Evolutionary conservation across 1,140 invertebrate genomes (phyloP), one percentile per base, ranked within the genome.

Genomic region (Drosophila sechellia): DNA sequence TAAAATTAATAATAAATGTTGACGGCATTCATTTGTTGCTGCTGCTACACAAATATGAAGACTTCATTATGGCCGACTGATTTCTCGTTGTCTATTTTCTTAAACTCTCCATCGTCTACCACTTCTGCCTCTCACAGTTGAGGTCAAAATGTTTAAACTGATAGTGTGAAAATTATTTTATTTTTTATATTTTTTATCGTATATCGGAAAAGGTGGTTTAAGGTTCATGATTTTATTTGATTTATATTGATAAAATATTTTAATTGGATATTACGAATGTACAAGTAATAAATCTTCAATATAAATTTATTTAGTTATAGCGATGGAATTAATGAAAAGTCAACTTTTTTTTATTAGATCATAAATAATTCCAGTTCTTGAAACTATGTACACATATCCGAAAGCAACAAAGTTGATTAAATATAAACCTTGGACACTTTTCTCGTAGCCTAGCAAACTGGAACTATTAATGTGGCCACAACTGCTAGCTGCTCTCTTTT

Each of bases 1-100:
- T 87, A 89, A 89, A 89, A 89, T 87, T 89, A 87, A 89, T 87
- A 87, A 89, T 87, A 72, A 84, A 87, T 87, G 84, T 53, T 71
- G 70, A 76, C 75, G 60, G 65, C 56, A 74, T 79, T 78, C 61
- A 81, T 85, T 87, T 79, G 70, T 69, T 61, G 64, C 63, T 81
- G 61, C 57, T 69, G 45, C 48, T 66, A 64, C 45, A 54, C 52
- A 75, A 84, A 79, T 71, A 75, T 61, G 58, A 69, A 77, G 59
- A 74, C 68, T 86, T 78, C 56, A 64, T 78, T 64, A 81, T 66
- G 60, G 57, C 55, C 81, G 43, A 81, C 54, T 59, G 27, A 74
- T 40, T 79, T 58, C 69, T 39, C 15, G 77, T 69, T 80, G 70
- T 63, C 50, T 75, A 75, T 56, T 55, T 74, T 53, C 48, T 22